These are phyloP conservation scores for Keiferia lycopersicella DNA, from an alignment of 2,888 invertebrate species.

Conservation along the genomic window DNA sequence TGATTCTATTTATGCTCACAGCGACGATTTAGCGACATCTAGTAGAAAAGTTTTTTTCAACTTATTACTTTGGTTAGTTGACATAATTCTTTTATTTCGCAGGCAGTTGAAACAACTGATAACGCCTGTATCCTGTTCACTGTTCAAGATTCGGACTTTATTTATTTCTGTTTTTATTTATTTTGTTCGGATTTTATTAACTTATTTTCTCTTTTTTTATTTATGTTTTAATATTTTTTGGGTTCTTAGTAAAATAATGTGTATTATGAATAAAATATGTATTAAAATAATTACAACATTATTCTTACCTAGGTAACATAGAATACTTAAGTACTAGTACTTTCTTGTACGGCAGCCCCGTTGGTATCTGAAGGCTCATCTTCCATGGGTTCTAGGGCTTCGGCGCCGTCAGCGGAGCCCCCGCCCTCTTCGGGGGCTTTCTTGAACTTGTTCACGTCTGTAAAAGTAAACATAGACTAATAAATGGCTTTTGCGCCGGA, in stretches of 20 bases:
- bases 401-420: constrained; percentile 24
- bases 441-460: constrained; percentile 88
- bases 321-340: constrained; percentile 15
- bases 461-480: constrained; percentile 29
- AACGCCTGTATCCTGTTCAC: too few relatives aligned
- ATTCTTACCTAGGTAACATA: constrained; percentile 23
- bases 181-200: too few relatives aligned
- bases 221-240: not conserved
- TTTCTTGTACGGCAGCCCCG: not conserved
- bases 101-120: too few relatives aligned
- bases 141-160: too few relatives aligned
- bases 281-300: not conserved
- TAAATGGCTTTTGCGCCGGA: too few relatives aligned
- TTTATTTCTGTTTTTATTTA: too few relatives aligned
- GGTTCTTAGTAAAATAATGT: not conserved
- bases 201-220: too few relatives aligned
- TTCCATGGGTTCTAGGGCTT: constrained; percentile 28
- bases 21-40: too few relatives aligned
- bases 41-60: too few relatives aligned
- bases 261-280: not conserved
- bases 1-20: too few relatives aligned
- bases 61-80: too few relatives aligned
- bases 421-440: constrained; percentile 72
- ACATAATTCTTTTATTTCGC: too few relatives aligned
- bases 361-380: constrained; percentile 25